Percentiles rank a stretch among this genome's conserved stretches.
phyloP scores from a whole-genome alignment of 2,113 vertebrate genomes.

The Myocastor coypus region DNA sequence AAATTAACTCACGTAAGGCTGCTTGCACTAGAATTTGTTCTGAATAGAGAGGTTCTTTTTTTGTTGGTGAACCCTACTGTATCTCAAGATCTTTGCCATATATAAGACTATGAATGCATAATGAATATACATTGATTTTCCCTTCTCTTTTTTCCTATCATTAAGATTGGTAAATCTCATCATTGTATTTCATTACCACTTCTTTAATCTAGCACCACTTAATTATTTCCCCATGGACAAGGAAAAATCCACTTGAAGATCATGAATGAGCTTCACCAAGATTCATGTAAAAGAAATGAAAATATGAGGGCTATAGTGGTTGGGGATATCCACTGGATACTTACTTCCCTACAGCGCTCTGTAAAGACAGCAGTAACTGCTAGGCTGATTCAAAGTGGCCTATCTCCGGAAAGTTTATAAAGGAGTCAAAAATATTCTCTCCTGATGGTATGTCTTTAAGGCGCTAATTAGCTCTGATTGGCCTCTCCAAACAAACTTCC shows the following conservation, averaged over 20 bases:
- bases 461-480: neutral
- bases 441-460: neutral
- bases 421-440: neutral
- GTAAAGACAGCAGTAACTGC: neutral
- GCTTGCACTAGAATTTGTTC: neutral
- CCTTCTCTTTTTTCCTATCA: neutral
- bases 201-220: neutral
- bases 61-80: neutral
- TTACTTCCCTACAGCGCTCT: neutral
- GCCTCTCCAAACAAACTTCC: neutral
- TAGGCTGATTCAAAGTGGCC: neutral
- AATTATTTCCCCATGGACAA: neutral
- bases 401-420: neutral
- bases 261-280: neutral
- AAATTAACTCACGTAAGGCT: neutral
- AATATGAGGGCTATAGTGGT: neutral
- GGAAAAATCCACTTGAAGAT: neutral
- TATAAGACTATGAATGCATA: neutral
- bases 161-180: neutral
- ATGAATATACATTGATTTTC: neutral
- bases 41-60: neutral
- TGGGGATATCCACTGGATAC: neutral
- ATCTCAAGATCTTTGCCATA: neutral
- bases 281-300: neutral
- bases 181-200: neutral